These are phyloP conservation scores for Phocoena phocoena DNA, from an alignment of 2,113 vertebrate genomes.

Conservation along the genomic window DNA sequence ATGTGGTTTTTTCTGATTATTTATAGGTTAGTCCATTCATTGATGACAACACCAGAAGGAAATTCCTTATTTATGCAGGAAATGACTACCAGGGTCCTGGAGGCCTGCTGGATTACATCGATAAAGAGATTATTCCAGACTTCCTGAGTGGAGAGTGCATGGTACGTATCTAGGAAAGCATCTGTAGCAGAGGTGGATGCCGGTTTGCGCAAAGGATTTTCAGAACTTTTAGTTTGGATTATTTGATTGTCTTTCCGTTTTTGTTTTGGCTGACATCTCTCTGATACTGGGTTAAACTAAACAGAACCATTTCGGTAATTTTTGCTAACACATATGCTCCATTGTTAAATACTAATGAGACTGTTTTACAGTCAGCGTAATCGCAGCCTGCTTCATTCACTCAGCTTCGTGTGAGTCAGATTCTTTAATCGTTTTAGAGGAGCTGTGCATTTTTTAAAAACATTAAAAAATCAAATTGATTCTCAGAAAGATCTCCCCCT, in stretches of 20 bases:
- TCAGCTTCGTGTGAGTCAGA: background rate
- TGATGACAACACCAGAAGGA: slow-evolving; percentile 97
- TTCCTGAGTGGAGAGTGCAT: slow-evolving; percentile 95
- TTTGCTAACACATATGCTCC: background rate
- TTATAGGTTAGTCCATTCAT: slow-evolving; percentile 96
- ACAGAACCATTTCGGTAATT: background rate
- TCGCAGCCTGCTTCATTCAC: background rate
- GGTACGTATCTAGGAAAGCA: slow-evolving; percentile 82
- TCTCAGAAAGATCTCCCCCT: background rate
- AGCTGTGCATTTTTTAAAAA: background rate
- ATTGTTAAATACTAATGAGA: background rate
- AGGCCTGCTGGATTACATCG: slow-evolving; percentile 94
- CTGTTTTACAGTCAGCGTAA: background rate
- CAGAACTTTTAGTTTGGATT: background rate
- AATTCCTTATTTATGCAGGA: slow-evolving; percentile 97
- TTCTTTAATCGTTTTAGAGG: background rate
- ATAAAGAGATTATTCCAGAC: slow-evolving; percentile 94
- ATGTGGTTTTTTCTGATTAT: rapidly evolving
- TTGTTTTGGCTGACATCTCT: background rate
- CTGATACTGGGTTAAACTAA: background rate
- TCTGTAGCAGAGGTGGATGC: rapidly evolving
- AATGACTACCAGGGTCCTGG: slow-evolving; percentile 96
- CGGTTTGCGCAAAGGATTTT: no score
- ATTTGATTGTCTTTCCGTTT: background rate
- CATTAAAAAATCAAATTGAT: background rate